Evolutionary conservation across 2,113 vertebrate species (phyloP).

Genomic region (Poeciliopsis occidentalis): DNA sequence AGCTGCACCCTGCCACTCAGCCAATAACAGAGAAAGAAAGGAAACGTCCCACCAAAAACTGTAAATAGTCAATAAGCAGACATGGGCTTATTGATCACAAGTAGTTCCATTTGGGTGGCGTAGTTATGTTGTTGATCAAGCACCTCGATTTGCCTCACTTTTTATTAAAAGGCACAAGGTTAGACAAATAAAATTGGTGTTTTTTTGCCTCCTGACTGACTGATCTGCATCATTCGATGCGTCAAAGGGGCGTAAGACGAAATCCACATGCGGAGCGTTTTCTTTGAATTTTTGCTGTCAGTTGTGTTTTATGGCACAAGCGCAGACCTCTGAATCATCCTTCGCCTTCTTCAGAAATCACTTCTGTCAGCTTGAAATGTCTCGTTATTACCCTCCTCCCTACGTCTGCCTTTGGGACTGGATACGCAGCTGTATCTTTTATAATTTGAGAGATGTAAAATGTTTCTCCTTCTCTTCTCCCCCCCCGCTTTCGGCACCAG

Average conservation of each 20-base stretch:
- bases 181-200: too few species aligned
- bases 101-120: too few species aligned
- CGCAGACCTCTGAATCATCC: background rate
- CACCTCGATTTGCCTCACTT: too few species aligned
- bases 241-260: background rate
- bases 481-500: slow-evolving; percentile 10
- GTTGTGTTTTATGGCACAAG: slow-evolving; percentile 7
- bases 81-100: too few species aligned
- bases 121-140: too few species aligned
- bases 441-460: slow-evolving; percentile 25
- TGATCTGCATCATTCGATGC: background rate
- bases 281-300: background rate
- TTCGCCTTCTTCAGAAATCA: slow-evolving; percentile 28
- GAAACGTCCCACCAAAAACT: too few species aligned
- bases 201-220: background rate
- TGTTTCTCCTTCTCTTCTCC: slow-evolving; percentile 20
- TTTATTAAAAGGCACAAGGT: too few species aligned
- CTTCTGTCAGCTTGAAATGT: slow-evolving; percentile 23
- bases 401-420: slow-evolving; percentile 16
- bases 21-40: too few species aligned
- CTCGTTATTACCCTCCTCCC: slow-evolving; percentile 25
- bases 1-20: too few species aligned
- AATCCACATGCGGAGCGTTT: background rate
- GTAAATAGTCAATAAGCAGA: too few species aligned
- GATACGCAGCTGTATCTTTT: slow-evolving; percentile 16